phyloP scores from a whole-genome alignment of 1,140 invertebrate species.

The Caenorhabditis remanei region DNA sequence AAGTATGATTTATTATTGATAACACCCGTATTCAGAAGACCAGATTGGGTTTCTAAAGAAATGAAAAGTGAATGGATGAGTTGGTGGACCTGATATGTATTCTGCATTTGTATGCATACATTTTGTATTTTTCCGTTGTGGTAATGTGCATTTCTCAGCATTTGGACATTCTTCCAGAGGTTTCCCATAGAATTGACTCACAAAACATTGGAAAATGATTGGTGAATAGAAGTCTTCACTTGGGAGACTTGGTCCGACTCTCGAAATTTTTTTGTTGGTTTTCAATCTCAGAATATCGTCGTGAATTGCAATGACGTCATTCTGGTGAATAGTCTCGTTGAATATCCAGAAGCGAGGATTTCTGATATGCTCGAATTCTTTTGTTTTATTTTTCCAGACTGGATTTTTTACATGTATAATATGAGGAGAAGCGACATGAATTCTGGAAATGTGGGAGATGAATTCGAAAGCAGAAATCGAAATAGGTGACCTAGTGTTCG shows the following conservation, averaged over 20 bases:
- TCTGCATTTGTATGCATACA: constrained; percentile 1
- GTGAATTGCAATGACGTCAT: not conserved
- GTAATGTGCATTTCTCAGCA: not conserved
- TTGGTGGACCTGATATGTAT: not conserved
- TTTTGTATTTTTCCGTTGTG: not conserved
- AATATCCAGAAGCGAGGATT: not conserved
- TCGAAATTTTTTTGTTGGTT: not conserved
- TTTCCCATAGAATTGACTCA: not conserved
- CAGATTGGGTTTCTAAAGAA: not conserved
- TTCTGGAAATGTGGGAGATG: not conserved
- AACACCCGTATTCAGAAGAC: constrained; percentile 19
- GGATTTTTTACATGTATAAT: not conserved
- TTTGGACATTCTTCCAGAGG: not conserved
- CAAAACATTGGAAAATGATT: not conserved
- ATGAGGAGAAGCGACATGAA: not conserved
- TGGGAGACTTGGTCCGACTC: not conserved
- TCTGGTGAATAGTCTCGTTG: not conserved
- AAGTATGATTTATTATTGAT: not conserved
- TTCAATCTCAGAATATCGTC: constrained; percentile 7
- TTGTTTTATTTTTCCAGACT: not conserved
- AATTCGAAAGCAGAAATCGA: not conserved
- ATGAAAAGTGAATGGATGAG: not conserved
- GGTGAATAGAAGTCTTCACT: not conserved
- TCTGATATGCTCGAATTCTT: not conserved
- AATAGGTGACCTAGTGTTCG: not conserved